Base-by-base conservation (phyloP, 2,797 vertebrate species). In the Acanthurus lineatus region DNA sequence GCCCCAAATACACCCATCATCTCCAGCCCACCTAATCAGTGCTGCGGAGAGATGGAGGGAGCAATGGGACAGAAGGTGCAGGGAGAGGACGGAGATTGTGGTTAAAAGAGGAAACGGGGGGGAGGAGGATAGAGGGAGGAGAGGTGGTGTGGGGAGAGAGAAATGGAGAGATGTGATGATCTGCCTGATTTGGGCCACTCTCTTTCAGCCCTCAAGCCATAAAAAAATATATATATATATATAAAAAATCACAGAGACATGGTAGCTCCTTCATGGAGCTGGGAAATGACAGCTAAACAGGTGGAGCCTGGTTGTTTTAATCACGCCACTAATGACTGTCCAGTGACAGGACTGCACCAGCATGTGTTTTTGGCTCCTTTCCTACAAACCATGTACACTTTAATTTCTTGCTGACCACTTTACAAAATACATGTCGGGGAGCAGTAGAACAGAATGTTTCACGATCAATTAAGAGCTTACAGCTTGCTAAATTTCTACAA, bases 1-100 rank as follows among this genome's bases (percentile, higher is more conserved):
- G 70, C 69, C 85, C 84, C 79, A 78, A 80, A 88, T 86, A 86
- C 75, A 91, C 84, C 77, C 81, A 85, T 90, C 89, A 90, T 82
- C 75, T 75, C 72, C 77, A 81, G 81, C 79, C 71, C 79, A 73
- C 81, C 78, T 84, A 80, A 88, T 87, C 84, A 86, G 82, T 52
- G 38, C 70, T 16, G 73, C 32, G 66, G 79, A 82, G 73, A 78
- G 80, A 76, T 40, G 52, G 83, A 42, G 44, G 68, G 69, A 78
- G 78, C 61, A 48, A 72, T 22, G 76, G 71, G 75, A 82, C 53
- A 74, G 57, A 56, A 59, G 70, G 69, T 66, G 49, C 71, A 54
- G 76, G 3, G 57, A 77, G 57, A 79, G 74, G 71, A 45, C 67
- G 82, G 75, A 73, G 81, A 78, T 58, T 60, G 76, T 73, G 85